These are phyloP conservation scores for Trachemys scripta DNA, from an alignment of 2,113 vertebrate genomes.

Conservation along the genomic window DNA sequence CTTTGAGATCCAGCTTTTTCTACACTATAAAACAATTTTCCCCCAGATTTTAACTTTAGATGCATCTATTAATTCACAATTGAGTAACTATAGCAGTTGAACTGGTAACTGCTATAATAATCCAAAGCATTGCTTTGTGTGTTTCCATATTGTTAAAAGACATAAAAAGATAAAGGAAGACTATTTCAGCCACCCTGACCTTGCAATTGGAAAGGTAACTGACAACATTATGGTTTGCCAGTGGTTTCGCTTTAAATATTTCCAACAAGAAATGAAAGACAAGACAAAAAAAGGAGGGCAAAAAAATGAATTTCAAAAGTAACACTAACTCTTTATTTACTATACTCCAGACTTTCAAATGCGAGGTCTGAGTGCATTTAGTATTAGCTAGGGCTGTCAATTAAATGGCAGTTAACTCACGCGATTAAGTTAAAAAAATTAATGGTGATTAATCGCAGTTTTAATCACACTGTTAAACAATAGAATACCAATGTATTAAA, in stretches of 20 bases:
- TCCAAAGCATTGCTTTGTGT: background rate
- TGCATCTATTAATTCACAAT: background rate
- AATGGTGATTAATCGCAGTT: no score
- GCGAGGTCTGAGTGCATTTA: background rate
- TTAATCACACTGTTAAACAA: no score
- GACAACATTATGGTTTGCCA: no score
- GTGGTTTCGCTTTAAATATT: background rate
- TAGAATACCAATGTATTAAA: no score
- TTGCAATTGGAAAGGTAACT: background rate
- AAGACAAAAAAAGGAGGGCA: background rate
- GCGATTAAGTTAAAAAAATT: no score
- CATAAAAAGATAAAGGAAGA: background rate
- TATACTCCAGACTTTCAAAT: background rate
- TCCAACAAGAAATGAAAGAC: background rate
- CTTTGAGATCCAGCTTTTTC: background rate
- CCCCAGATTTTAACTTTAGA: background rate
- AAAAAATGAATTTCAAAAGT: background rate
- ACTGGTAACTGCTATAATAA: background rate
- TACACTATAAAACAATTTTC: background rate
- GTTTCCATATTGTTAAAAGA: background rate
- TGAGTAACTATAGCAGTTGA: background rate
- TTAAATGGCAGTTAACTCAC: no score
- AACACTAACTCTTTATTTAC: background rate
- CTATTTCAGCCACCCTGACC: background rate
- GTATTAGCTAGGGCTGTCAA: background rate